Conservation (phyloP, 2,888 invertebrate genomes). For the Penaeus monodon region DNA sequence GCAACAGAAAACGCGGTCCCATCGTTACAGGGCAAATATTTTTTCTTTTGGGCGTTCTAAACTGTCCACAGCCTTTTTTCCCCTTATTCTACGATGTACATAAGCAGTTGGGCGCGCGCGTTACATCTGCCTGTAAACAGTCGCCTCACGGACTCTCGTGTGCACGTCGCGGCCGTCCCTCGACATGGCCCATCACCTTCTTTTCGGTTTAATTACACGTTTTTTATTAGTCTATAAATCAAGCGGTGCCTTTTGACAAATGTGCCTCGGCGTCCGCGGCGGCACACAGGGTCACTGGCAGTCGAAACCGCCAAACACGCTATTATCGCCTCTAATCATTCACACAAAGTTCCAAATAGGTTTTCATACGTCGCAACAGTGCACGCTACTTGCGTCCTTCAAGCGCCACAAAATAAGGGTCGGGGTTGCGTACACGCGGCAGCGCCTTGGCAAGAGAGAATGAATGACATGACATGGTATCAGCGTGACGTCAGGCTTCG, state of each 20-base stretch:
- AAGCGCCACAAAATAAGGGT: too few relatives aligned
- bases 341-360: not conserved
- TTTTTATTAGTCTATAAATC: slow-evolving; percentile 52
- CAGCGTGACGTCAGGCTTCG: too few relatives aligned
- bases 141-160: slow-evolving; percentile 18
- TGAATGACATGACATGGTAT: too few relatives aligned
- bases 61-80: slow-evolving; percentile 53
- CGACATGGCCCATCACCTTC: not conserved
- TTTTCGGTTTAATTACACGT: slow-evolving; percentile 32
- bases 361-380: too few relatives aligned
- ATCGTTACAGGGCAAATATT: slow-evolving; percentile 60
- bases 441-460: too few relatives aligned
- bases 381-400: too few relatives aligned
- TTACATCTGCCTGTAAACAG: slow-evolving; percentile 43
- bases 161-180: slow-evolving; percentile 13
- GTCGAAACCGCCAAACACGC: slow-evolving; percentile 11
- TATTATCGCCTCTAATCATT: slow-evolving; percentile 41
- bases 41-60: slow-evolving; percentile 57
- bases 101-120: slow-evolving; percentile 44
- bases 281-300: slow-evolving; percentile 5
- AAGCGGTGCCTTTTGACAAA: slow-evolving; percentile 48
- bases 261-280: slow-evolving; percentile 40
- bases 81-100: slow-evolving; percentile 54
- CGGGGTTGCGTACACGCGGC: too few relatives aligned
- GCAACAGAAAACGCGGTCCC: slow-evolving; percentile 55